phyloP scores from a whole-genome alignment of 2,113 vertebrate genomes.

The Thamnophis sirtalis region DNA sequence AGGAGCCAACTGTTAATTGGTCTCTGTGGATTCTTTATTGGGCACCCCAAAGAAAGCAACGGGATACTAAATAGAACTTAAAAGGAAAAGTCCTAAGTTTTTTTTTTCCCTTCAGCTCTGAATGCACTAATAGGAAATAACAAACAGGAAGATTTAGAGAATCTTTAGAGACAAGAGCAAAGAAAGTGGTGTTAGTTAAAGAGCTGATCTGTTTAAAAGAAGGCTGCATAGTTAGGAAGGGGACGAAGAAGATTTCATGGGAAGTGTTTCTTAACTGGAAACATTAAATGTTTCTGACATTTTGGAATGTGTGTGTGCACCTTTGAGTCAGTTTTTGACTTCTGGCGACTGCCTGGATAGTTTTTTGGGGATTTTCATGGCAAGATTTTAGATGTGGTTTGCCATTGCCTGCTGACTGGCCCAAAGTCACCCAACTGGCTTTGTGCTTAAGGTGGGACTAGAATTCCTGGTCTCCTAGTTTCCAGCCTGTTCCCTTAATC shows the following conservation, averaged over 20 bases:
- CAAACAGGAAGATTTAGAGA: background rate
- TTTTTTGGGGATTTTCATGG: background rate
- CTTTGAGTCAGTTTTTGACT: background rate
- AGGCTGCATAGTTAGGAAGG: background rate
- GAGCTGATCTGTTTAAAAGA: background rate
- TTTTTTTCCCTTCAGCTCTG: background rate
- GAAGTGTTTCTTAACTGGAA: background rate
- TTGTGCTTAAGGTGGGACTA: background rate
- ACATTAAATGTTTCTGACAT: background rate
- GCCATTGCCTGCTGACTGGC: background rate
- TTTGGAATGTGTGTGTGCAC: background rate
- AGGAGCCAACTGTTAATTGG: background rate
- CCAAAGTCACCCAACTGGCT: background rate
- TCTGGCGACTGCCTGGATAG: background rate
- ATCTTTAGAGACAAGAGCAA: background rate
- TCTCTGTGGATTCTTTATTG: background rate
- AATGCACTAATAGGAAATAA: background rate
- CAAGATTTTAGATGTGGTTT: background rate
- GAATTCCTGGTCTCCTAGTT: background rate
- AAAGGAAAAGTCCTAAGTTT: background rate
- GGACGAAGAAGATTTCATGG: background rate
- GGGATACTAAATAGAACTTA: background rate
- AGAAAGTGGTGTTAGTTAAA: background rate
- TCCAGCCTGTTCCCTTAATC: background rate
- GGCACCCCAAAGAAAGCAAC: background rate